Evolutionary conservation across 2,797 vertebrate genomes (phyloP).

Genomic region (Coluber constrictor): DNA sequence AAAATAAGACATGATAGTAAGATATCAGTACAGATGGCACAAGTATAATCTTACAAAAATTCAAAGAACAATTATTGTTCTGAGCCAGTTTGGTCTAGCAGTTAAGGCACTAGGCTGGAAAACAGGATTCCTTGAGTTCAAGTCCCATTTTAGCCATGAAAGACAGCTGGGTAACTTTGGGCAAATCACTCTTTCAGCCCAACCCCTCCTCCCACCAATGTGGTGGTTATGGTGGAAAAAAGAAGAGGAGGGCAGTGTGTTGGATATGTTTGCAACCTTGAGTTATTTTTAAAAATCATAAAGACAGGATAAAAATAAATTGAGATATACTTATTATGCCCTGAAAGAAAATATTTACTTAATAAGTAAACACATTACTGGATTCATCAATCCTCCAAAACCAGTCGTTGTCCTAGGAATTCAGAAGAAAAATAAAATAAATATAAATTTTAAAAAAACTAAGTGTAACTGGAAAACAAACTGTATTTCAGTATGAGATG

Average conservation of each 20-base stretch:
- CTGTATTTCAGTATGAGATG: constrained; percentile 69
- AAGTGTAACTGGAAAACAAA: constrained; percentile 65
- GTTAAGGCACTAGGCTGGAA: too few relatives aligned
- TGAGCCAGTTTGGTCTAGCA: too few relatives aligned
- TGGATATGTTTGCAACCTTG: background rate
- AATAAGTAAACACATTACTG: background rate
- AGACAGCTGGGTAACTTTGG: too few relatives aligned
- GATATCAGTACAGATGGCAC: background rate
- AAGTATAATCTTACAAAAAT: background rate
- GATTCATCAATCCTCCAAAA: constrained; percentile 16
- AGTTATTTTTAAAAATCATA: background rate
- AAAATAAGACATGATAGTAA: background rate
- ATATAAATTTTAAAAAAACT: constrained; percentile 46
- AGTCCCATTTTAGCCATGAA: too few relatives aligned
- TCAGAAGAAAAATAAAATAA: constrained; percentile 34
- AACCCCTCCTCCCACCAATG: background rate
- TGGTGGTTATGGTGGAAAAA: background rate
- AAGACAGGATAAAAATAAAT: background rate
- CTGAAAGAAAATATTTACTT: background rate
- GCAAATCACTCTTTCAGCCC: too few relatives aligned
- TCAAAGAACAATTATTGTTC: background rate
- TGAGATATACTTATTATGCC: background rate
- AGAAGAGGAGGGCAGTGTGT: background rate
- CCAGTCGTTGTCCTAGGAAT: constrained; percentile 39
- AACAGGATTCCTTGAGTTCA: too few relatives aligned